Evolutionary conservation across 2,113 vertebrate species (phyloP), one percentile per base, ranked within the genome.

Genomic region (Melanerpes aurifrons): DNA sequence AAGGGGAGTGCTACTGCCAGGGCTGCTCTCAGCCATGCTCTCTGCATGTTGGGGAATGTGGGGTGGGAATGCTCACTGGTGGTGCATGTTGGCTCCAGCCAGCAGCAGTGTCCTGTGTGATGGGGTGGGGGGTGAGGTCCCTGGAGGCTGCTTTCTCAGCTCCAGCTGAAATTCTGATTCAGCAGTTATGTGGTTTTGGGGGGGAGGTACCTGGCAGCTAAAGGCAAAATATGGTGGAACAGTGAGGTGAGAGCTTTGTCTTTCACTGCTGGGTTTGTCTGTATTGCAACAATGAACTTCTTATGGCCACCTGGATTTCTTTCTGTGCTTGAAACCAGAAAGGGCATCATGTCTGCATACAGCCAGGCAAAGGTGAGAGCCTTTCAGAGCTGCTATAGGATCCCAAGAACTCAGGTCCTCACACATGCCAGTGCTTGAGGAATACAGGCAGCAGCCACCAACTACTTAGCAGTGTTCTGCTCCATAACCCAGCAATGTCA

Each of bases 61-160:
- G 31, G n/a, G 4, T 3, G 10, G 73, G 25, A 83, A 29, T 3
- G 13, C n/a, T 50, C 25, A 4, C 0, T 25, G 70, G 45, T 68
- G 67, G 32, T 2, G 6, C 43, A 43, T 6, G 47, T 3, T 40
- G 71, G 47, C 43, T 69, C 10, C n/a, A 53, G 24, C 15, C 67
- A 50, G 50, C 22, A 61, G 18, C 25, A 48, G 71, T 0, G 0
- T 57, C 64, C 20, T 25, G 25, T 0, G 0, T 1, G 21, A 15
- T 6, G 50, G 71, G 70, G n/a, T n/a, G n/a, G 78, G 67, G 15
- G 31, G 25, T 2, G 10, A 74, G 66, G 72, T 53, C 84, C 15
- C 62, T 48, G 64, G 56, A 48, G 76, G 74, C 59, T 80, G 59
- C 53, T 61, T 4, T 53, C 75, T 40, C 47, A 35, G 53, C 48